phyloP scores from a whole-genome alignment of 2,113 vertebrate genomes.

The Centropus unirufus region DNA sequence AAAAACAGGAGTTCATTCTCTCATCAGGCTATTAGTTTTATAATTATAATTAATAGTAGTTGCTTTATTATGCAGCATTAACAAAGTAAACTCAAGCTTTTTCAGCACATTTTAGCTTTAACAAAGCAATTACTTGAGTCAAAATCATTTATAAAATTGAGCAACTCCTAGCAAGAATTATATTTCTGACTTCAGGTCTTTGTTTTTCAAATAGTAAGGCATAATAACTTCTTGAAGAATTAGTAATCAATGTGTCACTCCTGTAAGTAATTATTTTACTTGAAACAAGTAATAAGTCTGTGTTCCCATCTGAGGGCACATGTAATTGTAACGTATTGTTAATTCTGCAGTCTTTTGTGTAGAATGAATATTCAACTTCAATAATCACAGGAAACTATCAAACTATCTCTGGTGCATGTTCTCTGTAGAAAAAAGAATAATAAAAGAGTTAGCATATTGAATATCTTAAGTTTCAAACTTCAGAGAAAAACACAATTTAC shows the following conservation, averaged over 20 bases:
- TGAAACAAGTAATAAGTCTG: constrained; percentile 60
- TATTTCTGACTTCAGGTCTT: constrained; percentile 51
- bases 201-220: constrained; percentile 64
- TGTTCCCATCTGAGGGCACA: constrained; percentile 53
- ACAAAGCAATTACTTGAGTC: constrained; percentile 64
- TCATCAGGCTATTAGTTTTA: constrained; percentile 39
- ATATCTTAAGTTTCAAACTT: constrained; percentile 13
- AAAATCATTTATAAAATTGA: constrained; percentile 67
- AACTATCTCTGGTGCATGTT: constrained; percentile 27
- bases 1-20: constrained; percentile 27
- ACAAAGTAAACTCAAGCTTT: constrained; percentile 50
- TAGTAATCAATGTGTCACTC: constrained; percentile 65
- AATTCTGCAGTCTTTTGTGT: constrained; percentile 49
- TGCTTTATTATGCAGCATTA: constrained; percentile 43
- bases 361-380: constrained; percentile 53
- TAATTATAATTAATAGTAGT: constrained; percentile 63
- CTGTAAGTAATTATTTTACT: constrained; percentile 61
- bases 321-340: constrained; percentile 63
- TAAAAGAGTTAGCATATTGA: neutral
- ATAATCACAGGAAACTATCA: constrained; percentile 44
- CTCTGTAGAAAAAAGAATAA: neutral
- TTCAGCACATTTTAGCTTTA: constrained; percentile 65
- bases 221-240: constrained; percentile 65
- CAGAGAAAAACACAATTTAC: neutral
- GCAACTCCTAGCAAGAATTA: constrained; percentile 53